Conservation (phyloP, 1,140 invertebrate genomes). For the Platyscapa corneri region DNA sequence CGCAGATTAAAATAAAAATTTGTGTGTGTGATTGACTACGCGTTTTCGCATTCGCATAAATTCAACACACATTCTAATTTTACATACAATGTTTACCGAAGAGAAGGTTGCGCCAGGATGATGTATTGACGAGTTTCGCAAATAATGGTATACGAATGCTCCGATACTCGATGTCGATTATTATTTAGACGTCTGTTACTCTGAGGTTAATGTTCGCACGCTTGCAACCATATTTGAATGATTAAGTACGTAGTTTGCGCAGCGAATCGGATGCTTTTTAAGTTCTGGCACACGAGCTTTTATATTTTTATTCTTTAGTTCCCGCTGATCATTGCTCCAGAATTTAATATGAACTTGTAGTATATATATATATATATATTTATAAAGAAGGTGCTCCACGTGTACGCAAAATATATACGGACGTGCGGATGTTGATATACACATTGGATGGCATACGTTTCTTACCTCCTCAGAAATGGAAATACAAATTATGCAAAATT, state of each 20-base stretch:
- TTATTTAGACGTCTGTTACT: background rate
- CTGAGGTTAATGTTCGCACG: background rate
- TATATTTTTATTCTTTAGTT: background rate
- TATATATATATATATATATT: background rate
- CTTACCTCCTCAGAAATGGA: background rate
- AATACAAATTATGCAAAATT: constrained; percentile 17
- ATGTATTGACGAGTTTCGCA: background rate
- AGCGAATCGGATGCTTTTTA: background rate
- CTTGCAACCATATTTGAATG: background rate
- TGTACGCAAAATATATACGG: background rate
- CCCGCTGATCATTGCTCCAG: background rate
- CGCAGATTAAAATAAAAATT: too few species aligned
- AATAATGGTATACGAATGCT: background rate
- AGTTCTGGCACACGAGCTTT: background rate
- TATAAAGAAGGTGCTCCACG: background rate
- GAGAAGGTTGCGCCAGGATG: background rate
- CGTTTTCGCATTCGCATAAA: background rate
- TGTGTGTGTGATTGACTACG: background rate
- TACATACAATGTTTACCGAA: background rate
- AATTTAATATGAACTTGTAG: background rate
- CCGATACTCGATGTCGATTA: background rate
- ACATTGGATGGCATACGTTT: background rate
- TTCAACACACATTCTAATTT: background rate
- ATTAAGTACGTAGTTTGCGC: background rate
- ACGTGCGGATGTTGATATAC: background rate